Base-by-base conservation (phyloP, 1,140 invertebrate species). In the Anastrepha ludens region DNA sequence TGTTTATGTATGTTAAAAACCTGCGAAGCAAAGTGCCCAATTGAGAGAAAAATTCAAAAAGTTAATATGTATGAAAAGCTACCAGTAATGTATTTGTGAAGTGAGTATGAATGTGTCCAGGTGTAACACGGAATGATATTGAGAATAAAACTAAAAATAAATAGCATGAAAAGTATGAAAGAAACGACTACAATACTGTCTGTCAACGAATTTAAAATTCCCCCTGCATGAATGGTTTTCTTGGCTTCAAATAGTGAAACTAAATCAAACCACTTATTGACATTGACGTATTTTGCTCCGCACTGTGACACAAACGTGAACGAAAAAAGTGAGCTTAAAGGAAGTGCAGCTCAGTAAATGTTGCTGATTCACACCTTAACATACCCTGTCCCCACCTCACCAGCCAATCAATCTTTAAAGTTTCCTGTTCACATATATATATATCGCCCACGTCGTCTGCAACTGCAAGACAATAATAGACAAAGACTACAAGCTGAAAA, bases 381-480 rank as follows among this genome's bases (percentile, higher is more conserved):
- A 29, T 29, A 29, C 29, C 29, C 29, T 29, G 29, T 29, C 41
- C 70, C 70, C 47, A 74, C 70, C 47, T 41, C 47, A 47, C 15
- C 70, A 47, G n/a, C 70, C 6, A 74, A 15, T 20, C 41, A 47
- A n/a, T 41, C 4, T 74, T 74, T 74, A 15, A 47, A 41, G 44
- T 41, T 11, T 41, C 44, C 17, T 29, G 44, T 41, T 74, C 29
- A 39, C 70, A 74, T 47, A 41, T 13, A n/a, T 13, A n/a, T 74
- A 50, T n/a, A 50, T 74, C 70, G 70, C 70, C 70, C 70, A 74
- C 70, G 15, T 74, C 47, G 70, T 74, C 70, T 50, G 20, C 64
- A 29, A 41, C n/a, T n/a, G 70, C 70, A 74, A 47, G 70, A 74
- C 70, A 74, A 74, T 74, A 74, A 74, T 13, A 39, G 44, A 20